Percentiles rank a stretch among this genome's conserved stretches.
These are phyloP conservation scores for Mustelus asterias DNA, from an alignment of 2,113 vertebrate genomes.

Conservation along the genomic window DNA sequence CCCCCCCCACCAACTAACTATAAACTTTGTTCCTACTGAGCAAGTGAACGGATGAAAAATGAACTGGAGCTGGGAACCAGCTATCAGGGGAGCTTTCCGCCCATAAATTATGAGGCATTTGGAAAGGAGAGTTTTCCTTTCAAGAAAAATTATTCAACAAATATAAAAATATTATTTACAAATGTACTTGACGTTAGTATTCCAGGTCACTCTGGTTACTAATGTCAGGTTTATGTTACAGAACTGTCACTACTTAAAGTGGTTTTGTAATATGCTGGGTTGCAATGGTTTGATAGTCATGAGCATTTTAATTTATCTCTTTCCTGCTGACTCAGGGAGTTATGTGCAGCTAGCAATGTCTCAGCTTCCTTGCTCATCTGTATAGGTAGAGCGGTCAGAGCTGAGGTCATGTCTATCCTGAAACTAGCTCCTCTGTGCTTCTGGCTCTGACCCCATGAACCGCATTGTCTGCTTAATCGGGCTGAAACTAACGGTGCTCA, in stretches of 20 bases:
- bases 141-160: conserved; percentile 16
- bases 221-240: conserved; percentile 14
- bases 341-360: background rate
- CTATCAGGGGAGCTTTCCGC: conserved; percentile 13
- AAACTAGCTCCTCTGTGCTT: background rate
- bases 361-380: background rate
- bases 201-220: background rate
- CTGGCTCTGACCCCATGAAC: background rate
- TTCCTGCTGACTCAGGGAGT: background rate
- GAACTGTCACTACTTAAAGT: background rate
- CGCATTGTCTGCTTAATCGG: background rate
- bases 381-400: background rate
- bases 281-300: background rate
- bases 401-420: background rate
- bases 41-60: conserved; percentile 13
- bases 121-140: background rate
- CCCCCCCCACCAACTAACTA: background rate
- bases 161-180: conserved; percentile 25
- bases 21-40: background rate
- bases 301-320: conserved; percentile 11
- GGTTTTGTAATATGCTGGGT: background rate
- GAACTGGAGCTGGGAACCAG: conserved; percentile 1
- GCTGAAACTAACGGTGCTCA: background rate
- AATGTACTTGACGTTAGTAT: background rate
- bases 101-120: conserved; percentile 8